phyloP scores from a whole-genome alignment of 2,113 vertebrate species.

The Nerophis ophidion region DNA sequence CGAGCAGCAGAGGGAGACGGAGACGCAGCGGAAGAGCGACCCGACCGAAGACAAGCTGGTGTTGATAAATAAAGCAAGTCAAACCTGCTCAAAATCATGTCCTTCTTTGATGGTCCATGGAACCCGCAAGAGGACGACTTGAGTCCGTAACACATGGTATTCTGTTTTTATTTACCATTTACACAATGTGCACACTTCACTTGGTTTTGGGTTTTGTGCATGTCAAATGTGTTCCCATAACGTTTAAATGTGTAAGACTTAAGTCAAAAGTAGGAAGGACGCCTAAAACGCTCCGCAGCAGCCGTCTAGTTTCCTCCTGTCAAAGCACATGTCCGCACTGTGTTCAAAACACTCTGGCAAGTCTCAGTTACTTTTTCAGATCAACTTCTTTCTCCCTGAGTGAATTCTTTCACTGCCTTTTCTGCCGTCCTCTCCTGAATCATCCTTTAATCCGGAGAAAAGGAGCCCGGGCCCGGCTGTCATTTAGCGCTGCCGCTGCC shows the following conservation, averaged over 20 bases:
- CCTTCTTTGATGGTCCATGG: too few species aligned
- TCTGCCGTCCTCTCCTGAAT: constrained; percentile 68
- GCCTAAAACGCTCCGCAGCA: background rate
- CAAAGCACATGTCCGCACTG: constrained; percentile 46
- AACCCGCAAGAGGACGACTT: too few species aligned
- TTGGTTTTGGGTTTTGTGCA: too few species aligned
- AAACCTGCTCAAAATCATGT: too few species aligned
- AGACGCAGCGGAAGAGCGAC: too few species aligned
- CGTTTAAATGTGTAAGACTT: background rate
- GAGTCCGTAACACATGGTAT: too few species aligned
- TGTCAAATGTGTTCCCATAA: background rate
- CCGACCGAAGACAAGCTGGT: too few species aligned
- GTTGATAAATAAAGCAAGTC: too few species aligned
- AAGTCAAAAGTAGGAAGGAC: constrained; percentile 4
- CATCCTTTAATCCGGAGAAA: constrained; percentile 74
- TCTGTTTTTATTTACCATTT: too few species aligned
- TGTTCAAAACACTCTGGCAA: constrained; percentile 56
- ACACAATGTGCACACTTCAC: too few species aligned
- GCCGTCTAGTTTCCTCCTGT: constrained; percentile 31
- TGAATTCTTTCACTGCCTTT: constrained; percentile 63
- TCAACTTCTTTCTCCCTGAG: constrained; percentile 65
- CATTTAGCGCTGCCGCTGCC: constrained; percentile 69
- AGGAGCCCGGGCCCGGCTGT: constrained; percentile 69
- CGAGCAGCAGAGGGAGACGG: too few species aligned
- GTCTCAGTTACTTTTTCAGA: constrained; percentile 58